These are phyloP conservation scores for Griposia aprilina DNA, from an alignment of 2,888 invertebrate species.

Conservation along the genomic window DNA sequence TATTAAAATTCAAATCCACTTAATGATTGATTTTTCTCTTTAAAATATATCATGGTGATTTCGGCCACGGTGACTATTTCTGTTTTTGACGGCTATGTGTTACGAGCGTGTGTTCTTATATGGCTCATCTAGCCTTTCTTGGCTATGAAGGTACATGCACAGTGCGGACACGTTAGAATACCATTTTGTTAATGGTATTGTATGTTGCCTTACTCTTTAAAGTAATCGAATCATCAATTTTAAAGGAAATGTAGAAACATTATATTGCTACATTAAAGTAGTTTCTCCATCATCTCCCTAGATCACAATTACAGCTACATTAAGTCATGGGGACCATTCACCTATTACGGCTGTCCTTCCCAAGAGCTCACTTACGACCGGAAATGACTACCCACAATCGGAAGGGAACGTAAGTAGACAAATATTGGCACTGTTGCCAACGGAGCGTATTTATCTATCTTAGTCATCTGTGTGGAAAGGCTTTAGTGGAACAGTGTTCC, in stretches of 20 bases:
- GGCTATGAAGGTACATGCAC: background rate
- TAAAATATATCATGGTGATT: background rate
- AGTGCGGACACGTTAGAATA: background rate
- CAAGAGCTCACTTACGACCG: conserved; percentile 57
- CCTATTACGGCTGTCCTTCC: conserved; percentile 41
- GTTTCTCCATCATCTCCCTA: background rate
- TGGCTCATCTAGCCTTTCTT: background rate
- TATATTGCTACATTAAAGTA: background rate
- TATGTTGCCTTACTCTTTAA: background rate
- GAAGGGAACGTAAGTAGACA: conserved; percentile 62
- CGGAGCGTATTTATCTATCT: conserved; percentile 57
- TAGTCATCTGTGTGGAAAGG: conserved; percentile 26
- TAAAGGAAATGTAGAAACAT: background rate
- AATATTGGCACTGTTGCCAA: conserved; percentile 59
- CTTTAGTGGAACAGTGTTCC: conserved; percentile 10
- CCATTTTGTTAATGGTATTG: background rate
- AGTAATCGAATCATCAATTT: background rate
- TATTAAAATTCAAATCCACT: background rate
- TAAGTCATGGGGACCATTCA: conserved; percentile 43
- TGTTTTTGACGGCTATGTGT: no score
- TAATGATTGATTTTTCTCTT: background rate
- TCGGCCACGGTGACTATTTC: background rate
- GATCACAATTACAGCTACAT: conserved; percentile 31
- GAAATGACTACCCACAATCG: conserved; percentile 64
- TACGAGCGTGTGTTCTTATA: background rate